A percentile compares a stretch with the other conserved stretches of the same genome.
phyloP scores from a whole-genome alignment of 2,113 vertebrate genomes.

The Recurvirostra avosetta region DNA sequence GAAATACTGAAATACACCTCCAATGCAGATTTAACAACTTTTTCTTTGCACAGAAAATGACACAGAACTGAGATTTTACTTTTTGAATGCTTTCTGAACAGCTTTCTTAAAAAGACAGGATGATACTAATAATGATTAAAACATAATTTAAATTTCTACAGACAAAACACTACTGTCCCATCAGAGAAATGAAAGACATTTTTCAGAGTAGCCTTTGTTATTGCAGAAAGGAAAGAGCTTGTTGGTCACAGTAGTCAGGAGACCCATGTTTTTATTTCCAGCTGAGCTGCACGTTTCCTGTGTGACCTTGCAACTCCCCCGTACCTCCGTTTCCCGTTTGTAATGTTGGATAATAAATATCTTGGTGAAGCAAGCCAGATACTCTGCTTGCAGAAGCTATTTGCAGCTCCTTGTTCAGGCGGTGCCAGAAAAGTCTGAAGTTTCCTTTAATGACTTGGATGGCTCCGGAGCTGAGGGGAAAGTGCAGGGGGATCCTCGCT shows the following conservation, averaged over 20 bases:
- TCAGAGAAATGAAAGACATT: neutral
- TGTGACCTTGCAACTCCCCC: conserved; percentile 15
- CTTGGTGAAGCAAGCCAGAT: neutral
- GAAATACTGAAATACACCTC: neutral
- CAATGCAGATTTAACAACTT: neutral
- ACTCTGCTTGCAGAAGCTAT: neutral
- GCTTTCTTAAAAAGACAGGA: neutral
- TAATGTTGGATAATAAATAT: neutral
- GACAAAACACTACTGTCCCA: neutral
- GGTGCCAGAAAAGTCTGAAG: neutral
- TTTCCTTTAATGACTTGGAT: neutral
- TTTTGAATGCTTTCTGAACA: neutral
- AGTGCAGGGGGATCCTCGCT: neutral
- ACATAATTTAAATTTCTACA: neutral
- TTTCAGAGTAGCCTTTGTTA: neutral
- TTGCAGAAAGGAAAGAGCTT: neutral
- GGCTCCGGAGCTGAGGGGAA: neutral
- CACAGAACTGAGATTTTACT: neutral
- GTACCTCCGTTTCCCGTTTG: conserved; percentile 13
- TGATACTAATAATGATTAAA: neutral
- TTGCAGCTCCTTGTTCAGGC: neutral
- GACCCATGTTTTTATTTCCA: conserved; percentile 26
- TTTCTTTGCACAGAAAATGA: neutral
- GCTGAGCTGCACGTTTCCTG: neutral
- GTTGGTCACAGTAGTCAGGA: neutral